Evolutionary conservation across 1,140 invertebrate species (phyloP), one percentile per base, ranked within the genome.

Genomic region (Cotesia typhae): DNA sequence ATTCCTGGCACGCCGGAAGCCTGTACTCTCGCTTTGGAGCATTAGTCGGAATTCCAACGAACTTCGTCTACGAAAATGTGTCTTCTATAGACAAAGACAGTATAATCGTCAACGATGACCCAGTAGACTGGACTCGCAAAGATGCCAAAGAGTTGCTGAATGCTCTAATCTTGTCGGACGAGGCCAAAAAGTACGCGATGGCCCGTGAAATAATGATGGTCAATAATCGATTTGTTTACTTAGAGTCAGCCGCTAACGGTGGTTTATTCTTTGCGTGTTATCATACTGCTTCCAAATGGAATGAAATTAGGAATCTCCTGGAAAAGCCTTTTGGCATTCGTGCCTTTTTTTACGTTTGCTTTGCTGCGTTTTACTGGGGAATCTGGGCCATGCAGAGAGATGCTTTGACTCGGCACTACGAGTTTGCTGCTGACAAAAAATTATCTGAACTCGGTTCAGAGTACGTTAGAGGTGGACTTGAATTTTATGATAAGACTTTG

Each of bases 181-280:
- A 93, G 59, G 93, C 93, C 4, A 90, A 94, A 79, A 89, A 93
- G 70, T 95, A 94, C 88, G 93, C 90, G 9, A 90, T 95, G 28
- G 93, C 92, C 66, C 88, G 91, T 71, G 90, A 94, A 86, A 88
- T 95, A 57, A 80, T 67, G 0, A 87, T 89, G 79, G 81, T 87
- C 9, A 83, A 90, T 66, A 90, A 89, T 6, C 80, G 88, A 61
- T 88, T 90, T 75, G 76, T 12, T 66, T 64, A 28, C 37, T 74
- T 47, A 57, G 35, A 7, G 12, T 73, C 28, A 4, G 28, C 73
- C 68, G 14, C 86, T 70, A 82, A 86, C 69, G 12, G 81, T 0
- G 81, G 83, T 53, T 78, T 90, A 66, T 75, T 89, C 38, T 77
- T 82, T 60, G 81, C 84, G 3, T 92, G 90, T 79, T 86, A 82